Evolutionary conservation across 1,140 invertebrate genomes (phyloP), one percentile per base, ranked within the genome.

Genomic region (Kradibia gibbosae): DNA sequence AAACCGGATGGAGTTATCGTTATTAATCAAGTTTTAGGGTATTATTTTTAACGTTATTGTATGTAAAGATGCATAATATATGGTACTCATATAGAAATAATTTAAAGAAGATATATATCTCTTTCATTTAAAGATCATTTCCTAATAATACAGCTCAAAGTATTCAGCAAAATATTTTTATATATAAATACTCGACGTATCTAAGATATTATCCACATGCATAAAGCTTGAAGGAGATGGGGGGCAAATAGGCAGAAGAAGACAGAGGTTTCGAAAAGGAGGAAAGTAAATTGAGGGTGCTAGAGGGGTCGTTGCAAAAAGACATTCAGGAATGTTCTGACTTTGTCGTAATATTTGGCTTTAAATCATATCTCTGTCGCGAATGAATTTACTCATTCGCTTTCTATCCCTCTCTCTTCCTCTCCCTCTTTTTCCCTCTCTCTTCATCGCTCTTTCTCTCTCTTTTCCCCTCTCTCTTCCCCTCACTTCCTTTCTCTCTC

Each of bases 331-430:
- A 91, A 91, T 91, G 90, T 85, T 86, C 78, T 84, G 82, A 50
- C 85, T 88, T 87, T 91, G 90, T 90, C 88, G 90, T 90, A 91
- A 91, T 91, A 91, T 91, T 91, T 91, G 90, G 90, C 91, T 91
- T 91, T 91, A 91, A 91, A 91, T 91, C 91, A 91, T 91, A 90
- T 90, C 87, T 82, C 86, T 83, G 89, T 85, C 90, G 90, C 90
- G 88, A 88, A 83, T 48, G 65, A 80, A 80, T 62, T 13, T 28
- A 67, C n/a, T n/a, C n/a, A n/a, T n/a, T 73, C 28, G 45, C 50
- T 36, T 34, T 48, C 17, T 13, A 20, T 3, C 13, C 45, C 31
- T 62, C 57, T n/a, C n/a, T n/a, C n/a, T 36, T 25, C 55, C 77
- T 20, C 62, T 36, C 39, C 1, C 39, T 45, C 15, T 42, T 7